phyloP scores from a whole-genome alignment of 2,888 invertebrate species.

The Malacosoma neustria region DNA sequence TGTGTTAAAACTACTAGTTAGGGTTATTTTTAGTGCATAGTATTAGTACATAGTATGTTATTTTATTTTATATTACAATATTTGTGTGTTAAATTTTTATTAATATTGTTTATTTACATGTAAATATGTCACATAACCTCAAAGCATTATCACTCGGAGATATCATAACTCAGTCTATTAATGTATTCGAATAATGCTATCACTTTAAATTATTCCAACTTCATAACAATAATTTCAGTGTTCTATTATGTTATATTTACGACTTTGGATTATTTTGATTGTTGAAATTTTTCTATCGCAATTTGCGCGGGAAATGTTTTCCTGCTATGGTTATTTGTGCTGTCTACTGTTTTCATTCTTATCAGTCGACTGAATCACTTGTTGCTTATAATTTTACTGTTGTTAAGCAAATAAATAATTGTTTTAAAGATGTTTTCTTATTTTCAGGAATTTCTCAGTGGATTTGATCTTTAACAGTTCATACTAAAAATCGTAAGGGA shows the following conservation, averaged over 20 bases:
- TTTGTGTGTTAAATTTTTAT: neutral
- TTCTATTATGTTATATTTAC: neutral
- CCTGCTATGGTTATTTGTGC: neutral
- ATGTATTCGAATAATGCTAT: neutral
- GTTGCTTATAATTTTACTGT: neutral
- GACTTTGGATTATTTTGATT: neutral
- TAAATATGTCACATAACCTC: conserved; percentile 29
- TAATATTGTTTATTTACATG: neutral
- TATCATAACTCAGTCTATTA: neutral
- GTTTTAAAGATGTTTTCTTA: neutral
- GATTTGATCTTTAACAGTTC: too few species aligned
- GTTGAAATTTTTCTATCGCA: neutral
- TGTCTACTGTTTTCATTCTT: neutral
- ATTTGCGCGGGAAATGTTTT: neutral
- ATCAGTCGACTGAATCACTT: neutral
- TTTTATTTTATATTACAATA: neutral
- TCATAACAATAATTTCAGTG: too few species aligned
- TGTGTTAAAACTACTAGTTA: conserved; percentile 5
- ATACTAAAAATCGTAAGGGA: too few species aligned
- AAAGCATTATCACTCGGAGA: conserved; percentile 11
- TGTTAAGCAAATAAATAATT: neutral
- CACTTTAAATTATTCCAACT: neutral
- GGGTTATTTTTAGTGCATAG: neutral
- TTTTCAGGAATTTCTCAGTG: neutral
- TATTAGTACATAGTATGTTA: neutral